Conservation (phyloP, 1,140 invertebrate genomes). For the Bombus impatiens region DNA sequence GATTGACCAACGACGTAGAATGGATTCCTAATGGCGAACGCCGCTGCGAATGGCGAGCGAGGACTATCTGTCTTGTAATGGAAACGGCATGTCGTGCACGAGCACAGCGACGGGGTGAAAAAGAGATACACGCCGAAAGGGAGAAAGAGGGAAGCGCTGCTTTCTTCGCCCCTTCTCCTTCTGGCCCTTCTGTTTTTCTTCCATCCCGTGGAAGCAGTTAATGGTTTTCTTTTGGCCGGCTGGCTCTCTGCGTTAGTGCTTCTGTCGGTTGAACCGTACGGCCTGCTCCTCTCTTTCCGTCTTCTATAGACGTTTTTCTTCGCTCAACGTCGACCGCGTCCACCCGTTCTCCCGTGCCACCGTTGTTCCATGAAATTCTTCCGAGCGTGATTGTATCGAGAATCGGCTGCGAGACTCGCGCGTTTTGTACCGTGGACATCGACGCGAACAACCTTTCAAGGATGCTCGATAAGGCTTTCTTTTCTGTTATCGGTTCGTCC, state of each 20-base stretch:
- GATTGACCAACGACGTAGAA: constrained; percentile 66
- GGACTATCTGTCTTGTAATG: constrained; percentile 79
- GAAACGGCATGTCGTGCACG: constrained; percentile 67
- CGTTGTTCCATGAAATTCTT: constrained; percentile 25
- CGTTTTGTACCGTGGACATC: constrained; percentile 12
- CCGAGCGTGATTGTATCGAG: constrained; percentile 55
- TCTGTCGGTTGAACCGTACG: constrained; percentile 68
- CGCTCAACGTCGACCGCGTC: background rate
- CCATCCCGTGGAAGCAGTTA: constrained; percentile 77
- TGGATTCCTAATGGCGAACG: constrained; percentile 74
- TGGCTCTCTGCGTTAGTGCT: constrained; percentile 71
- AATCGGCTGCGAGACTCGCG: background rate
- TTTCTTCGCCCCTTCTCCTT: constrained; percentile 67
- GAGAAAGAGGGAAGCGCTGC: constrained; percentile 11
- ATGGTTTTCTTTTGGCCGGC: constrained; percentile 79
- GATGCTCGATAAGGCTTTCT: constrained; percentile 6
- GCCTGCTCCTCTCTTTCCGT: constrained; percentile 47
- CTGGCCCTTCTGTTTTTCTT: constrained; percentile 77
- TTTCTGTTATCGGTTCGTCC: background rate
- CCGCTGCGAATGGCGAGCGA: constrained; percentile 35
- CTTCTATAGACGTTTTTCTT: constrained; percentile 7
- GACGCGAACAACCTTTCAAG: constrained; percentile 16
- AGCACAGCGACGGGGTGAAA: constrained; percentile 48
- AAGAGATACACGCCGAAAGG: constrained; percentile 44
- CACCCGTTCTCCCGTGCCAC: background rate